Base-by-base conservation (phyloP, 1,140 invertebrate species). In the Thaumetopoea pityocampa region DNA sequence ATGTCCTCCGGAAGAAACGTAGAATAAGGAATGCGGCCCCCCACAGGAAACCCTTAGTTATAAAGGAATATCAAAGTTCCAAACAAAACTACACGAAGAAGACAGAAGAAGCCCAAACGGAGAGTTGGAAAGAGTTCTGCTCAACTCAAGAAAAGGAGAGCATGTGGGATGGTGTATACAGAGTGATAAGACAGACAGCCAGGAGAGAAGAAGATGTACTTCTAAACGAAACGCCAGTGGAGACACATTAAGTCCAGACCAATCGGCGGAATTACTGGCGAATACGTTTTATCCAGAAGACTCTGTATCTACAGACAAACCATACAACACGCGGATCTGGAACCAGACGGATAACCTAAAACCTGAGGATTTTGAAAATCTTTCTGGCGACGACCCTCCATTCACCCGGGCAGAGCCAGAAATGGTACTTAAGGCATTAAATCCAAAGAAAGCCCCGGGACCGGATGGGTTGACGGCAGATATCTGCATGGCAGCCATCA, bases 51-150 rank as follows among this genome's bases (percentile, higher is more conserved):
- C 1, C 37, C 14, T 7, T 5, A 4, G 38, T 48, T 2, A 18
- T 63, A 3, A 12, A 40, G 2, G 43, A 54, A 4, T 62, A 62
- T n/a, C n/a, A n/a, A n/a, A n/a, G n/a, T n/a, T n/a, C n/a, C n/a
- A 48, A 48, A 20, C 16, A 26, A 16, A 4, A 18, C 3, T 45
- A 45, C 16, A 34, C 37, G 11, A 1, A 18, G 1, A 3, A 12
- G 7, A 15, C 15, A 19, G 12, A 26, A 20, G 8, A 26, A 15
- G 28, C 27, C 8, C 26, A 32, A 12, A 18, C n/a, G 2, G 8
- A 4, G 4, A 30, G 38, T 14, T 32, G 28, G 28, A 41, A 41
- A 15, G 6, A 15, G 1, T 41, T 32, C 20, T 41, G 38, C n/a
- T 4, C 10, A 1, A 41, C n/a, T 18, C 29, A 30, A 10, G 11